Conservation (phyloP, 1,140 invertebrate species). For the Eufriesea mexicana region DNA sequence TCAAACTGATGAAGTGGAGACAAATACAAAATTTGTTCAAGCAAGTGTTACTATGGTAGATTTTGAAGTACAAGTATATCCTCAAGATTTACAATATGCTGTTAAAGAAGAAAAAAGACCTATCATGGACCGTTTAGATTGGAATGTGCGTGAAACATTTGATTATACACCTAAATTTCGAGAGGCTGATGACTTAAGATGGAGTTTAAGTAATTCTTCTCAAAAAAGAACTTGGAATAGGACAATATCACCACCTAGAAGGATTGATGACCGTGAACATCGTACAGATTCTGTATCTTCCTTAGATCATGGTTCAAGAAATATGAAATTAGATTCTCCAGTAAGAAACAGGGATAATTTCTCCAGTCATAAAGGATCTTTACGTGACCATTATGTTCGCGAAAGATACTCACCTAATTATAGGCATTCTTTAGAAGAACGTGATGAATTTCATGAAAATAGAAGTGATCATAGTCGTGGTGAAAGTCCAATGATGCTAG, state of each 20-base stretch:
- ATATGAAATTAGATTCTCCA: conserved; percentile 52
- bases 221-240: conserved; percentile 69
- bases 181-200: conserved; percentile 75
- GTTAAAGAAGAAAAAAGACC: conserved; percentile 72
- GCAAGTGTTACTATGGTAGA: conserved; percentile 58
- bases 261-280: conserved; percentile 58
- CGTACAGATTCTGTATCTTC: conserved; percentile 23
- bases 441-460: conserved; percentile 67
- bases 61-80: conserved; percentile 71
- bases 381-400: conserved; percentile 57
- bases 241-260: conserved; percentile 49
- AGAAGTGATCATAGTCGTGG: conserved; percentile 70
- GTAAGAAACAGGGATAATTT: conserved; percentile 60
- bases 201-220: conserved; percentile 73
- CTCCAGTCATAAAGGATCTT: conserved; percentile 50
- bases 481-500: conserved; percentile 71
- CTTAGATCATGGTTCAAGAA: conserved; percentile 57
- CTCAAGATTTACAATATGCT: conserved; percentile 61
- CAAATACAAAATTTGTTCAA: conserved; percentile 66
- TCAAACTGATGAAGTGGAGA: conserved; percentile 75
- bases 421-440: conserved; percentile 56
- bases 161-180: conserved; percentile 69
- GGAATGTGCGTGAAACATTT: conserved; percentile 73
- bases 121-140: conserved; percentile 77
- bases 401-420: conserved; percentile 64